A percentile compares a stretch with the other conserved stretches of the same genome.
phyloP scores from a whole-genome alignment of 2,797 vertebrate genomes.

The Dendrocincla tyrannina region DNA sequence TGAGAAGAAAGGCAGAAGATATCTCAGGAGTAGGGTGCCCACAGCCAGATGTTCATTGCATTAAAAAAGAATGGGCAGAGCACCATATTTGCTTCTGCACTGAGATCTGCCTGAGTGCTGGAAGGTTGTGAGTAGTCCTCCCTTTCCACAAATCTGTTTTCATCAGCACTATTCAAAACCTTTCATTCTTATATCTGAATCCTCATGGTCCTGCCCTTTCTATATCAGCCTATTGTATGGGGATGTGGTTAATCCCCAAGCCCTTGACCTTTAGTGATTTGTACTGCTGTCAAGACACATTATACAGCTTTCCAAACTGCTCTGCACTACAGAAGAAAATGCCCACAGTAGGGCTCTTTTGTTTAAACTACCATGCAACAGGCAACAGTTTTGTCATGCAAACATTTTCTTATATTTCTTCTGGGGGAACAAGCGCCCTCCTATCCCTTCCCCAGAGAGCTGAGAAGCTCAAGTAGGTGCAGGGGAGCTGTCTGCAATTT shows the following conservation, averaged over 20 bases:
- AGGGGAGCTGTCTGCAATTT: neutral
- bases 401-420: neutral
- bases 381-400: constrained; percentile 26
- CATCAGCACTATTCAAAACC: constrained; percentile 21
- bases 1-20: neutral
- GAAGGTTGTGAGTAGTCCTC: neutral
- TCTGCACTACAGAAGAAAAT: constrained; percentile 36
- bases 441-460: neutral
- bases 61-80: neutral
- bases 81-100: neutral
- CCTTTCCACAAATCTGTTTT: neutral
- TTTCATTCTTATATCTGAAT: constrained; percentile 20
- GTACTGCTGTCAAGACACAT: constrained; percentile 51
- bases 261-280: constrained; percentile 61
- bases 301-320: constrained; percentile 43
- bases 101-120: neutral
- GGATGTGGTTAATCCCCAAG: constrained; percentile 54
- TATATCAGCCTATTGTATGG: constrained; percentile 3
- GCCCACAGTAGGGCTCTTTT: constrained; percentile 11
- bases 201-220: constrained; percentile 40
- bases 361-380: constrained; percentile 33
- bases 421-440: neutral
- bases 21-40: neutral
- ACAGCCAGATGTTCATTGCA: neutral
- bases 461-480: neutral